Percentiles rank a stretch among this genome's conserved stretches.
phyloP scores from a whole-genome alignment of 2,888 invertebrate species.

The Harpalus rufipes region DNA sequence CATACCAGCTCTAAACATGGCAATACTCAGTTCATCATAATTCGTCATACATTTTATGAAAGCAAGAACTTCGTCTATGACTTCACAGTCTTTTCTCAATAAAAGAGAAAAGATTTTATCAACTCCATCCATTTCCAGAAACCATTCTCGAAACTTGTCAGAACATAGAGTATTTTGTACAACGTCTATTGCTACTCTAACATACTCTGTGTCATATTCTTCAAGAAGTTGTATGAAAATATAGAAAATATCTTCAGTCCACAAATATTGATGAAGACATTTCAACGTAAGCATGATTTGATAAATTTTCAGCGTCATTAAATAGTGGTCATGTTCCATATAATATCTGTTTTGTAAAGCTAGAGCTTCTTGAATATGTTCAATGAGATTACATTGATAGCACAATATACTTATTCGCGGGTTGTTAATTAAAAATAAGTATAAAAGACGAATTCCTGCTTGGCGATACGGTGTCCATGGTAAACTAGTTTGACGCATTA shows the following conservation, averaged over 20 bases:
- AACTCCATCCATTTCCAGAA: neutral
- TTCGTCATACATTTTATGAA: neutral
- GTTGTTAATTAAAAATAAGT: constrained; percentile 18
- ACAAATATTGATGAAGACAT: constrained; percentile 8
- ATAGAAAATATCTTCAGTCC: neutral
- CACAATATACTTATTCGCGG: neutral
- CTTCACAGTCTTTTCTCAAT: neutral
- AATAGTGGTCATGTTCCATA: neutral
- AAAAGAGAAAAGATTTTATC: neutral
- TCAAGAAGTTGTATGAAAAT: neutral
- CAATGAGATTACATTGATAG: constrained; percentile 16
- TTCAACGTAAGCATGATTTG: neutral
- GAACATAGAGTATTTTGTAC: neutral
- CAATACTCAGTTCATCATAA: neutral
- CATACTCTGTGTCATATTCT: neutral
- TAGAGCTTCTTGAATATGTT: neutral
- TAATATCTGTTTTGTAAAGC: neutral
- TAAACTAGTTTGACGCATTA: constrained; percentile 1
- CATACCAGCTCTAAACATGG: neutral
- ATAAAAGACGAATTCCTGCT: constrained; percentile 31
- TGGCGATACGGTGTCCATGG: constrained; percentile 44
- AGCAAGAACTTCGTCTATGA: neutral
- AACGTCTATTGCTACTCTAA: neutral
- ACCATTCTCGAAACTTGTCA: neutral
- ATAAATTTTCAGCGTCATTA: constrained; percentile 2